These are phyloP conservation scores for Amphipyra tragopoginis DNA, from an alignment of 2,888 invertebrate genomes.

Conservation along the genomic window DNA sequence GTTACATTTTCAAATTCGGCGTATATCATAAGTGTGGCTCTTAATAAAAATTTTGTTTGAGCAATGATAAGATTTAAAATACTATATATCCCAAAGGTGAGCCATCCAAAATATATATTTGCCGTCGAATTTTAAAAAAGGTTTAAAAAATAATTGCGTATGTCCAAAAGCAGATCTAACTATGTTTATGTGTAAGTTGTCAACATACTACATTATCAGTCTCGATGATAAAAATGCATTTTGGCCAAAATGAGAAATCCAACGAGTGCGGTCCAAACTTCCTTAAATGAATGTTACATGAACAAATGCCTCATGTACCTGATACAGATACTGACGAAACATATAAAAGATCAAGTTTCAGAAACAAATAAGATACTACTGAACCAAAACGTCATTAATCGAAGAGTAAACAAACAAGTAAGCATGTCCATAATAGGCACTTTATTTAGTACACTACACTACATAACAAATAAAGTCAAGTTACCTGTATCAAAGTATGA, in stretches of 20 bases:
- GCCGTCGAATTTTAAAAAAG: slow-evolving; percentile 81
- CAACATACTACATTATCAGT: slow-evolving; percentile 88
- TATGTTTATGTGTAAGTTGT: slow-evolving; percentile 81
- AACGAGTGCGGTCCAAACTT: slow-evolving; percentile 75
- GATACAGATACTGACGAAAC: slow-evolving; percentile 79
- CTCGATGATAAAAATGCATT: slow-evolving; percentile 88
- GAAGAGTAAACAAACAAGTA: slow-evolving; percentile 45
- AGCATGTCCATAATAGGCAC: slow-evolving; percentile 68
- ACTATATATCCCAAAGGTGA: slow-evolving; percentile 86
- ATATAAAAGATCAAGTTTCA: slow-evolving; percentile 34
- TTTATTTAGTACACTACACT: slow-evolving; percentile 68
- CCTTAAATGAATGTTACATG: slow-evolving; percentile 67
- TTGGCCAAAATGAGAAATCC: slow-evolving; percentile 88
- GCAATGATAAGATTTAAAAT: slow-evolving; percentile 85
- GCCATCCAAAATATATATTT: slow-evolving; percentile 87
- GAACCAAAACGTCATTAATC: slow-evolving; percentile 21
- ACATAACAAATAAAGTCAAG: slow-evolving; percentile 77
- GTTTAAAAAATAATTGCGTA: slow-evolving; percentile 84
- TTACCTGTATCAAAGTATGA: slow-evolving; percentile 86
- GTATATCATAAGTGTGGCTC: slow-evolving; percentile 82
- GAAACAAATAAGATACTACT: slow-evolving; percentile 40
- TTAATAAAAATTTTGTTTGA: slow-evolving; percentile 86
- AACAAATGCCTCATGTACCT: slow-evolving; percentile 75
- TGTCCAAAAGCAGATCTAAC: slow-evolving; percentile 86
- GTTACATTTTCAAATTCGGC: slow-evolving; percentile 82